These are phyloP conservation scores for Drosophila emarginata DNA, from an alignment of 2,888 invertebrate genomes.

Conservation along the genomic window DNA sequence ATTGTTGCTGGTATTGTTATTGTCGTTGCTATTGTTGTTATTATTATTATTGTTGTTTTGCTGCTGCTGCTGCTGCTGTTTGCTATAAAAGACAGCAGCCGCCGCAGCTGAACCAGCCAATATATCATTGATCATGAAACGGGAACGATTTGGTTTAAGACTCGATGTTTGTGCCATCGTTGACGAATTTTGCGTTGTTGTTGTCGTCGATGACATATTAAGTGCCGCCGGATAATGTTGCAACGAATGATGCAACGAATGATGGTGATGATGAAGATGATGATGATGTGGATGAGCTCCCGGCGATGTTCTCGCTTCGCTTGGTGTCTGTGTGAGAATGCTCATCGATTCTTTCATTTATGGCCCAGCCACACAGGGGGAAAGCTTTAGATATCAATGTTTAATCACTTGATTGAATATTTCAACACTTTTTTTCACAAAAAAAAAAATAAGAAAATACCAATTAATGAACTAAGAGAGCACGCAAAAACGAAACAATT, in stretches of 20 bases:
- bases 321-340: slow-evolving; percentile 74
- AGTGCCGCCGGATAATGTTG: slow-evolving; percentile 43
- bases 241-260: slow-evolving; percentile 29
- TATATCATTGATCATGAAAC: slow-evolving; percentile 81
- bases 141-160: slow-evolving; percentile 79
- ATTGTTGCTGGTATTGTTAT: slow-evolving; percentile 39
- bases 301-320: slow-evolving; percentile 45
- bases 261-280: slow-evolving; percentile 40
- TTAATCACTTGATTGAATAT: background rate
- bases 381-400: background rate
- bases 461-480: no score
- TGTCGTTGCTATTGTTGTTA: slow-evolving; percentile 45
- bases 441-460: background rate
- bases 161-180: slow-evolving; percentile 46
- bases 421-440: background rate
- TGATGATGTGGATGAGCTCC: slow-evolving; percentile 34
- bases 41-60: slow-evolving; percentile 56
- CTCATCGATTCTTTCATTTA: slow-evolving; percentile 81
- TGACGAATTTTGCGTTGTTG: slow-evolving; percentile 43
- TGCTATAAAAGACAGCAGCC: slow-evolving; percentile 80
- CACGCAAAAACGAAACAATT: background rate
- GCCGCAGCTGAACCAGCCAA: slow-evolving; percentile 69
- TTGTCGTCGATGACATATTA: slow-evolving; percentile 56
- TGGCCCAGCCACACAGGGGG: background rate
- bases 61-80: slow-evolving; percentile 69